Percentiles rank a stretch among this genome's conserved stretches.
phyloP scores from a whole-genome alignment of 2,888 invertebrate genomes.

The Melipona beecheii region DNA sequence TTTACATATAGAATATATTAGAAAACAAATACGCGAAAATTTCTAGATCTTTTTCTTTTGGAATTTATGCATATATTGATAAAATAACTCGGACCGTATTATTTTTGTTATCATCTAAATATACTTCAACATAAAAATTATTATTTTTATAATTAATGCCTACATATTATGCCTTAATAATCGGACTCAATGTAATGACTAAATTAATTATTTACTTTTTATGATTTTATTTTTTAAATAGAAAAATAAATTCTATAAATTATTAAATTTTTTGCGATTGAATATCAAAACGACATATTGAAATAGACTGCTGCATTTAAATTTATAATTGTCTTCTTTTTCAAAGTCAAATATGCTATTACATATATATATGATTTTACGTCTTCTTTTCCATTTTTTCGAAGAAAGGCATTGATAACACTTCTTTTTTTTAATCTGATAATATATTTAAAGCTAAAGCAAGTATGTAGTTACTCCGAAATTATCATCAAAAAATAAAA shows the following conservation, averaged over 20 bases:
- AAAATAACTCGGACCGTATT: background rate
- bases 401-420: background rate
- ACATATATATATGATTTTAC: background rate
- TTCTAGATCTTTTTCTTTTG: background rate
- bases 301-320: background rate
- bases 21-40: background rate
- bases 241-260: background rate
- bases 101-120: background rate
- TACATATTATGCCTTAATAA: background rate
- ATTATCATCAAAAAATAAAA: background rate
- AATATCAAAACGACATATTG: background rate
- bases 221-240: background rate
- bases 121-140: background rate
- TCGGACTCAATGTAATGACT: too few species aligned
- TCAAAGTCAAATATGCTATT: background rate
- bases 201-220: background rate
- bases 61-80: background rate
- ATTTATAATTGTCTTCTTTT: background rate
- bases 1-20: conserved; percentile 1
- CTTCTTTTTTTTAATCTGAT: background rate
- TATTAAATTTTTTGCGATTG: background rate
- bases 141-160: background rate
- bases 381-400: background rate
- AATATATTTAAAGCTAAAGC: too few species aligned
- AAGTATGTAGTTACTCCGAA: background rate